A percentile compares a stretch with the other conserved stretches of the same genome.
Conservation (phyloP, 2,113 vertebrate genomes). For the Caretta caretta region DNA sequence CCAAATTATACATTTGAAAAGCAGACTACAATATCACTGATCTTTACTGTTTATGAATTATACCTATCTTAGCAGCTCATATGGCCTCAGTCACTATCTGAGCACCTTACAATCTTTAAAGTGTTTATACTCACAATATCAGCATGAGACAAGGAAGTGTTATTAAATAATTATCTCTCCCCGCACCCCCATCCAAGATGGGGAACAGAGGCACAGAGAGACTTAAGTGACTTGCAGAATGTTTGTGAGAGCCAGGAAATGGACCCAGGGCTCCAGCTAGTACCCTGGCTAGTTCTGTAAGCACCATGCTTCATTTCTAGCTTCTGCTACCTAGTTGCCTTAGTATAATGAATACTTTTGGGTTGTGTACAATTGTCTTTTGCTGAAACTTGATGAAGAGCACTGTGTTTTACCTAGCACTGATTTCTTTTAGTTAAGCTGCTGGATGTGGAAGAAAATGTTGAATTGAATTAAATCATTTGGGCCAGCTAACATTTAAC, state of each 20-base stretch:
- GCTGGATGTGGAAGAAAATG: neutral
- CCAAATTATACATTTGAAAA: neutral
- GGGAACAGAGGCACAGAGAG: accelerated
- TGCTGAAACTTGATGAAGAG: neutral
- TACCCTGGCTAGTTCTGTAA: neutral
- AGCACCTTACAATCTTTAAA: neutral
- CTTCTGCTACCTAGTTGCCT: neutral
- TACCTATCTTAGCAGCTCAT: neutral
- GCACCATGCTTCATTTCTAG: neutral
- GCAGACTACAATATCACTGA: neutral
- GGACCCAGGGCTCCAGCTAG: neutral
- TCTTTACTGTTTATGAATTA: neutral
- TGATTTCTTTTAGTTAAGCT: neutral
- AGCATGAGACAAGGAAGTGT: neutral
- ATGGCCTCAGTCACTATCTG: neutral
- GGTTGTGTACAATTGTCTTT: neutral
- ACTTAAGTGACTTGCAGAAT: neutral
- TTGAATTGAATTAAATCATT: neutral
- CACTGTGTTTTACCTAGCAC: neutral
- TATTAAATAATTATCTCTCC: neutral
- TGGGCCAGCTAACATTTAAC: no score
- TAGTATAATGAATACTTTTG: neutral
- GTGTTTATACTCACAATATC: accelerated
- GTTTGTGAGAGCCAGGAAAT: neutral
- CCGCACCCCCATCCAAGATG: no score